Evolutionary conservation across 2,113 vertebrate genomes (phyloP).

Genomic region (Sterna hirundo): DNA sequence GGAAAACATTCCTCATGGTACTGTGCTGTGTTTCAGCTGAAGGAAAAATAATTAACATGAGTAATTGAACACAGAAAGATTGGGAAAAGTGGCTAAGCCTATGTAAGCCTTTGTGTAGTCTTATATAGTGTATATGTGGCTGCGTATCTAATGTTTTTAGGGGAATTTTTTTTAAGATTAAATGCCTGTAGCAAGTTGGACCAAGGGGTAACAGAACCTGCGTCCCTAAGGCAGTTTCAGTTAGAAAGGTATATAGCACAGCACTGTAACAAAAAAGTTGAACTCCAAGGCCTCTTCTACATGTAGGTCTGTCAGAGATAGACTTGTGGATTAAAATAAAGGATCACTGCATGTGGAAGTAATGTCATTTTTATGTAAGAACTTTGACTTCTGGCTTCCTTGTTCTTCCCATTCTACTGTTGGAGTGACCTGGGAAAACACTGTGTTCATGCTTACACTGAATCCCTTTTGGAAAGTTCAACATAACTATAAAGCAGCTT

Average conservation of each 20-base stretch:
- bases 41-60: neutral
- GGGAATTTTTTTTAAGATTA: neutral
- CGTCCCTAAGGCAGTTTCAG: neutral
- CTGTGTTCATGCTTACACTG: neutral
- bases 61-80: neutral
- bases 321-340: neutral
- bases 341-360: neutral
- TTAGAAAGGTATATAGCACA: neutral
- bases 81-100: neutral
- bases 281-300: neutral
- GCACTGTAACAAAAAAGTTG: neutral
- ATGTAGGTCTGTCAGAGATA: neutral
- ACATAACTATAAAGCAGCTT: neutral
- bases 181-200: neutral
- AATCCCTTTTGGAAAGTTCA: neutral
- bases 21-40: neutral
- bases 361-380: neutral
- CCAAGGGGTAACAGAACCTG: neutral
- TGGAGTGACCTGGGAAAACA: neutral
- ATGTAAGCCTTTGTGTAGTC: neutral
- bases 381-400: slow-evolving; percentile 6
- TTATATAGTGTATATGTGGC: neutral
- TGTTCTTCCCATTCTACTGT: neutral
- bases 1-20: neutral
- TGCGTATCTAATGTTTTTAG: neutral